Percentiles rank a stretch among this genome's conserved stretches.
Conservation (phyloP, 2,888 invertebrate species). For the Ptychoptera albimana region DNA sequence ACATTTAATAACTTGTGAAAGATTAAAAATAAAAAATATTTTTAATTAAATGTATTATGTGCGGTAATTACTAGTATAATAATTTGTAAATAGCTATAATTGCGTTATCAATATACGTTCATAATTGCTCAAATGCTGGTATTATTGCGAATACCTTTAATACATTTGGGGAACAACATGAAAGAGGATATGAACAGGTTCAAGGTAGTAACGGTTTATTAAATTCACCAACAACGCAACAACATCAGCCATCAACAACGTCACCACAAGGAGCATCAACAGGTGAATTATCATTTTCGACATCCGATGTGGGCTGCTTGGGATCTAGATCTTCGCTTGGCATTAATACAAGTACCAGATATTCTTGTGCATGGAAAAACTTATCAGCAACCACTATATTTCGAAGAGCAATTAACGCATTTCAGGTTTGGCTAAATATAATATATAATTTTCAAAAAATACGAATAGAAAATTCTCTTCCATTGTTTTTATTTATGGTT, state of each 20-base stretch:
- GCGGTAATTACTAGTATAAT: no score
- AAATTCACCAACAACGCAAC: slow-evolving; percentile 5
- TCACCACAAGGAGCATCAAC: not conserved
- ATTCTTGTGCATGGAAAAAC: slow-evolving; percentile 42
- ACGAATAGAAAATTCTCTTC: no score
- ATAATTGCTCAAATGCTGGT: slow-evolving; percentile 97
- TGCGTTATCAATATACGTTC: slow-evolving; percentile 96
- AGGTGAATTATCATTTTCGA: slow-evolving; percentile 52
- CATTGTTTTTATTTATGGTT: no score
- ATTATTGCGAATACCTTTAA: slow-evolving; percentile 85
- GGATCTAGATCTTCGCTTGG: slow-evolving; percentile 93
- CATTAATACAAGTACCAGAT: slow-evolving; percentile 75
- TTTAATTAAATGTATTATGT: no score
- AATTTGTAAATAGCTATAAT: no score
- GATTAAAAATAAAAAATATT: no score
- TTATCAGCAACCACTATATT: slow-evolving; percentile 75
- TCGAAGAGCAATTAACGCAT: slow-evolving; percentile 97
- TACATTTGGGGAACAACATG: slow-evolving; percentile 81
- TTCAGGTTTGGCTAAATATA: slow-evolving; percentile 51
- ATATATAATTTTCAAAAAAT: no score
- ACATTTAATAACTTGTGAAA: no score
- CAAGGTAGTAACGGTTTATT: slow-evolving; percentile 1
- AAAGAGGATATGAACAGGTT: slow-evolving; percentile 50
- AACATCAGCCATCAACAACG: not conserved
- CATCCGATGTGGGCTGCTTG: slow-evolving; percentile 95